Conservation (phyloP, 2,113 vertebrate genomes). For the Eretmochelys imbricata region DNA sequence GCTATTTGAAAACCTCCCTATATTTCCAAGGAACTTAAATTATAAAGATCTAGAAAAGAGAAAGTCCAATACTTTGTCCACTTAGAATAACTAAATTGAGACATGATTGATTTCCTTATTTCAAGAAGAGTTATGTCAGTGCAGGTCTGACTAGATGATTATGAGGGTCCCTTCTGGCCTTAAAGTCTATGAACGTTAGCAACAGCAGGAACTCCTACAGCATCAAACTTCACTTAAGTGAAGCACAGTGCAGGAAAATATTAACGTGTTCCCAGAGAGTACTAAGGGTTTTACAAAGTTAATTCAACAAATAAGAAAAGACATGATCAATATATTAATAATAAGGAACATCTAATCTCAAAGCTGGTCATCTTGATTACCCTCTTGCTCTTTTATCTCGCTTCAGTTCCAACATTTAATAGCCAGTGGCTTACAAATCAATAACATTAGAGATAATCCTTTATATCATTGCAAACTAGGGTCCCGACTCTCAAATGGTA, state of each 20-base stretch:
- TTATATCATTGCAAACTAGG: not conserved
- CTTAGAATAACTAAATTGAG: not conserved
- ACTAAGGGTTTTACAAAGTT: not conserved
- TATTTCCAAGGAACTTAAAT: not conserved
- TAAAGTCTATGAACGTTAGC: not conserved
- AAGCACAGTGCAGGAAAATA: not conserved
- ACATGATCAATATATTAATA: slow-evolving; percentile 10
- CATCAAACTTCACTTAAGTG: not conserved
- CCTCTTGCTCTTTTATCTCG: slow-evolving; percentile 37
- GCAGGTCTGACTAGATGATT: not conserved
- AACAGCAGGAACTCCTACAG: not conserved
- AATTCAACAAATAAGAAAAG: slow-evolving; percentile 21
- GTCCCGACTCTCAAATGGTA: not conserved
- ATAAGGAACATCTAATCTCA: not conserved
- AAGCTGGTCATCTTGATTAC: slow-evolving; percentile 34
- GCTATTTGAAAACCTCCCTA: not conserved
- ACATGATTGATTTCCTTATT: not conserved
- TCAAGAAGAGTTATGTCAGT: slow-evolving; percentile 6
- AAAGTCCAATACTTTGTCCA: not conserved
- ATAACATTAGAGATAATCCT: not conserved
- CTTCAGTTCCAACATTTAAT: not conserved
- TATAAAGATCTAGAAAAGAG: not conserved
- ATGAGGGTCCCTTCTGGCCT: not conserved
- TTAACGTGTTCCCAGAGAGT: not conserved
- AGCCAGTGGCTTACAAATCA: not conserved